Evolutionary conservation across 1,140 invertebrate species (phyloP).

Genomic region (Cydia pomonella): DNA sequence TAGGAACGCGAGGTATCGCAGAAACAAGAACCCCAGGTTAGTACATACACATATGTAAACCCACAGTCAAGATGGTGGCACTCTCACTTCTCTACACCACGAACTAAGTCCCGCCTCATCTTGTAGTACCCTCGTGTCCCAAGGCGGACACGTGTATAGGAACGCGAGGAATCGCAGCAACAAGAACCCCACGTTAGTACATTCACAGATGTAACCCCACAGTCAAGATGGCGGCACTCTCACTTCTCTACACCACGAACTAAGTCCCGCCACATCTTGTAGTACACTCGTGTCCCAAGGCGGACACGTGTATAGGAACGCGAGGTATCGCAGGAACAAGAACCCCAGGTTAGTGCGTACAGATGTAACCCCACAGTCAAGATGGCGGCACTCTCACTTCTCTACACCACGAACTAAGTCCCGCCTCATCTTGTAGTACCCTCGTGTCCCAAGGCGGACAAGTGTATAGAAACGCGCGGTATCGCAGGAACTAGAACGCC

Average conservation of each 20-base stretch:
- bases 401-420: constrained; percentile 63
- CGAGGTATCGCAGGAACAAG: constrained; percentile 49
- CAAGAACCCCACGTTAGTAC: constrained; percentile 51
- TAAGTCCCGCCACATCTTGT: constrained; percentile 71
- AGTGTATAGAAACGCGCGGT: constrained; percentile 70
- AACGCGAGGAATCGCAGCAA: constrained; percentile 60
- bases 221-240: constrained; percentile 47
- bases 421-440: constrained; percentile 60
- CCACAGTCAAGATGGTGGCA: constrained; percentile 36
- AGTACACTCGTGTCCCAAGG: constrained; percentile 77
- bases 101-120: constrained; percentile 68
- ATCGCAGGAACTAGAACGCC: constrained; percentile 46
- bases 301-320: constrained; percentile 71
- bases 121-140: constrained; percentile 77
- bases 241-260: constrained; percentile 62
- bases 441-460: constrained; percentile 36
- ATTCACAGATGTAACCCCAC: too few species aligned
- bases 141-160: constrained; percentile 68
- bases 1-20: constrained; percentile 66
- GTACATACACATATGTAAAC: constrained; percentile 18
- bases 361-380: too few species aligned
- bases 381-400: constrained; percentile 53
- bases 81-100: constrained; percentile 62
- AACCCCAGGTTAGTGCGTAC: constrained; percentile 51
- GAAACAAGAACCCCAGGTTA: constrained; percentile 53